Percentiles rank a stretch among this genome's conserved stretches.
Conservation (phyloP, 2,888 invertebrate genomes). For the Masnerella sp. region DNA sequence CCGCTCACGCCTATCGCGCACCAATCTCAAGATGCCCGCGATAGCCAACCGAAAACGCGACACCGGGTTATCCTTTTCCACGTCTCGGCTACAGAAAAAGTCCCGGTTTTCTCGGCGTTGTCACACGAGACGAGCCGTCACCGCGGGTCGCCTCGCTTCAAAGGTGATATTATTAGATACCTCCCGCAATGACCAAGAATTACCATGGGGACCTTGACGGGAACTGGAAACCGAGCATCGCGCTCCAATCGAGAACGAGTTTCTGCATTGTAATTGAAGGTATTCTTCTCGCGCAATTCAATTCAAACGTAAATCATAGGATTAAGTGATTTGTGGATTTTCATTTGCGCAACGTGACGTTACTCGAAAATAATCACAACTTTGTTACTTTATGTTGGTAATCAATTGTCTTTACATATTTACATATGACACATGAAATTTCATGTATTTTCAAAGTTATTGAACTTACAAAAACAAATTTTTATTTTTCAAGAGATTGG, state of each 20-base stretch:
- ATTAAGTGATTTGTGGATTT: background rate
- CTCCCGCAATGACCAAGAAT: conserved; percentile 51
- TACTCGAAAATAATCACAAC: too few species aligned
- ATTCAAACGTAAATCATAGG: background rate
- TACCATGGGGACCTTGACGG: conserved; percentile 34
- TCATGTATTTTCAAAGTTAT: too few species aligned
- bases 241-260: conserved; percentile 34
- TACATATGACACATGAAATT: too few species aligned
- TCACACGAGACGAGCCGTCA: conserved; percentile 30
- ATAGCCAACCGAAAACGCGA: conserved; percentile 42
- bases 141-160: conserved; percentile 28
- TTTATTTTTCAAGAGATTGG: too few species aligned
- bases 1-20: conserved; percentile 52
- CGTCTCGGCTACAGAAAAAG: background rate
- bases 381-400: too few species aligned
- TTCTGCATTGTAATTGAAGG: conserved; percentile 20
- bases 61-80: conserved; percentile 19
- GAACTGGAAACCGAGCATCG: conserved; percentile 34
- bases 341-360: too few species aligned
- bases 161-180: conserved; percentile 55
- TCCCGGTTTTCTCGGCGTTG: conserved; percentile 34
- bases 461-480: too few species aligned
- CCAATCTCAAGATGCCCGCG: conserved; percentile 50
- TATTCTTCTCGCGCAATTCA: conserved; percentile 10
- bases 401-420: too few species aligned